Percentiles rank a stretch among this genome's conserved stretches.
phyloP scores from a whole-genome alignment of 2,113 vertebrate species.

The Neomonachus schauinslandi region DNA sequence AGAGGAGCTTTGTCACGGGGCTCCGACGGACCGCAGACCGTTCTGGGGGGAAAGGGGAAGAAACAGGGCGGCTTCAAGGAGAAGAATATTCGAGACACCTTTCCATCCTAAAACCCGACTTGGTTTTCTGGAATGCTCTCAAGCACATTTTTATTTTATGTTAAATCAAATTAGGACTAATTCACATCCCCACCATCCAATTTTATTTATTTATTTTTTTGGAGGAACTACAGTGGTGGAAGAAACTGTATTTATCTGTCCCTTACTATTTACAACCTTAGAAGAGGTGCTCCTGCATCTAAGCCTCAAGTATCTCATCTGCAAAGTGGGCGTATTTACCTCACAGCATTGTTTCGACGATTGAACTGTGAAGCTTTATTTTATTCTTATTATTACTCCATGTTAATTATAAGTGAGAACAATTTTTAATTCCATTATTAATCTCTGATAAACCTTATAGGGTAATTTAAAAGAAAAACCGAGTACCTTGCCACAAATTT shows the following conservation, averaged over 20 bases:
- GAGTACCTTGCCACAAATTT: slow-evolving; percentile 50
- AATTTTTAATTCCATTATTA: slow-evolving; percentile 44
- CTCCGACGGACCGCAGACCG: background rate
- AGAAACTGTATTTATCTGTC: background rate
- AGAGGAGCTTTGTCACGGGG: background rate
- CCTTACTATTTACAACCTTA: background rate
- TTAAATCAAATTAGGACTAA: slow-evolving; percentile 32
- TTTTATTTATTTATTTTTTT: accelerated
- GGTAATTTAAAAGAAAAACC: slow-evolving; percentile 1
- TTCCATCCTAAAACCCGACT: slow-evolving; percentile 53
- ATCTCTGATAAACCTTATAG: background rate
- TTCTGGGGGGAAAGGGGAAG: slow-evolving; percentile 62
- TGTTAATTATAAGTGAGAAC: slow-evolving; percentile 29
- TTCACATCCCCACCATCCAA: background rate
- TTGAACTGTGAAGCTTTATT: slow-evolving; percentile 5
- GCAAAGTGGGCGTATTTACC: slow-evolving; percentile 15
- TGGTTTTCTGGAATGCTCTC: slow-evolving; percentile 29
- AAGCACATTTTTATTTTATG: background rate
- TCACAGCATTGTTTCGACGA: background rate
- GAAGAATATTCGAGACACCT: background rate
- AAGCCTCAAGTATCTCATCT: slow-evolving; percentile 41
- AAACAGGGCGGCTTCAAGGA: slow-evolving; percentile 69
- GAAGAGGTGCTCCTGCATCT: background rate
- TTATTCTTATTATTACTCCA: background rate
- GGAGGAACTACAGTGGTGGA: background rate